Evolutionary conservation across 2,113 vertebrate species (phyloP).

Genomic region (Tachysurus vachellii): DNA sequence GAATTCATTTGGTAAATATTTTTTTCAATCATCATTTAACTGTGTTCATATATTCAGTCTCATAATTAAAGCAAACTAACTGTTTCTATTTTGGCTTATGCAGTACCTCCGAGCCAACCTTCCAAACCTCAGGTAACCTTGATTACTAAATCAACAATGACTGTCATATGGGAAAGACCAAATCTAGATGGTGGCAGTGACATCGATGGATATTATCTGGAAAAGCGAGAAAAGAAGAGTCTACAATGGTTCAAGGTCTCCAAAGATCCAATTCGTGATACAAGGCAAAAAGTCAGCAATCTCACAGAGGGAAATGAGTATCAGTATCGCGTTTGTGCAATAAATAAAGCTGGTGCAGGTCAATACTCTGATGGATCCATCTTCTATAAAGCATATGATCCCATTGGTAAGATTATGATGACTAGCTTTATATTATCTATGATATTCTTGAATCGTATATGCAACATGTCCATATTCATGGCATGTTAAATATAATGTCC

Average conservation of each 20-base stretch:
- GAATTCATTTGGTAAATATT: conserved; percentile 89
- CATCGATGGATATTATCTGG: conserved; percentile 92
- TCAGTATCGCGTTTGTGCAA: conserved; percentile 89
- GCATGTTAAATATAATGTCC: neutral
- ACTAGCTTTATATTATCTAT: neutral
- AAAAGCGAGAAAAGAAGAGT: conserved; percentile 96
- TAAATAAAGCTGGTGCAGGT: conserved; percentile 93
- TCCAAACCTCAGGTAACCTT: conserved; percentile 86
- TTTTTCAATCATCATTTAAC: neutral
- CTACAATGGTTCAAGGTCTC: conserved; percentile 95
- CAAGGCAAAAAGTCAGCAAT: conserved; percentile 89
- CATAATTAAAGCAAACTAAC: conserved; percentile 11
- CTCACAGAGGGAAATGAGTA: conserved; percentile 89
- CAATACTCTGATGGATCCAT: conserved; percentile 91
- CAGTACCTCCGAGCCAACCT: conserved; percentile 92
- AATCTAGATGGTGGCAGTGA: conserved; percentile 90
- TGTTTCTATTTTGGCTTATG: conserved; percentile 6
- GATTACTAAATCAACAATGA: conserved; percentile 95
- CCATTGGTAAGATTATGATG: conserved; percentile 81
- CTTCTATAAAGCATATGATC: conserved; percentile 90
- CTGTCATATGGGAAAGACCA: conserved; percentile 91
- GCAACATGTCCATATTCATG: neutral
- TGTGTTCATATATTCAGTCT: neutral
- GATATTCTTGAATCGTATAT: neutral
- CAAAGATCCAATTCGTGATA: conserved; percentile 94